Percentiles rank a stretch among this genome's conserved stretches.
Evolutionary conservation across 2,888 invertebrate species (phyloP).

Genomic region (Liopterus haemorrhoidalis): DNA sequence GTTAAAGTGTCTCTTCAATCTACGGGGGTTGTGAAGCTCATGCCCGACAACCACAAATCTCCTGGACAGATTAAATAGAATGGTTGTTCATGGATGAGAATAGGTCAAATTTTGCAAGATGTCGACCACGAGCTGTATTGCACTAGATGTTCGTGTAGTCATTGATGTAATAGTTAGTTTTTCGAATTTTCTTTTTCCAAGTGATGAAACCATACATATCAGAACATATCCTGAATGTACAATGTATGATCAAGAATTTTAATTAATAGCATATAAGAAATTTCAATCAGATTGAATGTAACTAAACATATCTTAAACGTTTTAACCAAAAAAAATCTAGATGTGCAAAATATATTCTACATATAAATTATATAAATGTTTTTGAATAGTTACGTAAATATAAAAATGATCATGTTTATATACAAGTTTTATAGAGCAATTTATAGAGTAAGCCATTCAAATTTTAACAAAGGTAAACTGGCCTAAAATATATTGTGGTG

Average conservation of each 20-base stretch:
- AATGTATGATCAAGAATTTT: slow-evolving; percentile 21
- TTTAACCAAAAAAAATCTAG: slow-evolving; percentile 17
- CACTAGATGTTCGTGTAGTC: no score
- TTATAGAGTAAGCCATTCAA: slow-evolving; percentile 13
- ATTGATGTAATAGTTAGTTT: no score
- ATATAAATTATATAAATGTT: slow-evolving; percentile 17
- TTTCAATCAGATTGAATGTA: slow-evolving; percentile 17
- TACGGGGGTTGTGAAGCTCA: no score
- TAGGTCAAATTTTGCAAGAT: no score
- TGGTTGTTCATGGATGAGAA: no score
- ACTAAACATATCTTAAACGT: slow-evolving; percentile 20
- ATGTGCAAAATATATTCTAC: slow-evolving; percentile 15
- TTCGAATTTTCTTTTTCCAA: no score
- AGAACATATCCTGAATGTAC: slow-evolving; percentile 25
- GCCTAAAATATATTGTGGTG: slow-evolving; percentile 36
- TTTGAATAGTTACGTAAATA: slow-evolving; percentile 18
- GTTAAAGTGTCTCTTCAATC: no score
- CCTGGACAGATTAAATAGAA: no score
- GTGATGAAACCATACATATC: slow-evolving; percentile 25
- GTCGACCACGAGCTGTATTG: no score
- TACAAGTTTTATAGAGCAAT: slow-evolving; percentile 11
- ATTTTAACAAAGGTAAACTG: slow-evolving; percentile 5
- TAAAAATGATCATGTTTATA: slow-evolving; percentile 16
- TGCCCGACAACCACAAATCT: no score
- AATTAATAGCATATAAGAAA: slow-evolving; percentile 15